Evolutionary conservation across 2,113 vertebrate genomes (phyloP).

Genomic region (Plecturocebus donacophilus): DNA sequence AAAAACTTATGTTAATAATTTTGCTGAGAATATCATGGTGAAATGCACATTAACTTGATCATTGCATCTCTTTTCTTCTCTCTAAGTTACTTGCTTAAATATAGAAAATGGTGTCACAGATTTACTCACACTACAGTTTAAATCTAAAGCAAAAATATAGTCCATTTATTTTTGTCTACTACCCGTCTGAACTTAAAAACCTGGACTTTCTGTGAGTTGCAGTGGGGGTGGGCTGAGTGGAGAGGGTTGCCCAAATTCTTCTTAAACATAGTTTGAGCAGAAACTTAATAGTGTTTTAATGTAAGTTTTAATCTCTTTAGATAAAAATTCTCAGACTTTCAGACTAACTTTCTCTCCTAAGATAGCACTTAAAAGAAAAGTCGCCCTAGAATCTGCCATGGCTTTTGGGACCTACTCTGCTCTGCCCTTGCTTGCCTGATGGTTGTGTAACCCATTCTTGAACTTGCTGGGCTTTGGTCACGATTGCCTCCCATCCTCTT

Average conservation of each 20-base stretch:
- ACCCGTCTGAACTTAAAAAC: background rate
- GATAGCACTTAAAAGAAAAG: background rate
- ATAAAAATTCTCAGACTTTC: background rate
- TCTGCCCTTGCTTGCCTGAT: background rate
- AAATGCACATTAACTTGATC: background rate
- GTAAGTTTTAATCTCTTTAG: background rate
- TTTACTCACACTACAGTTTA: background rate
- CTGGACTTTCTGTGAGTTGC: background rate
- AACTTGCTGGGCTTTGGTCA: background rate
- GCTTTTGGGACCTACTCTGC: background rate
- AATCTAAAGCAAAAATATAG: background rate
- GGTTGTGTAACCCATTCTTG: background rate
- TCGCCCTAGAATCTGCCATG: background rate
- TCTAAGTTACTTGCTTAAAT: background rate
- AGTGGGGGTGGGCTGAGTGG: too few relatives aligned
- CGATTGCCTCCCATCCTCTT: background rate
- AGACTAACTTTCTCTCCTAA: background rate
- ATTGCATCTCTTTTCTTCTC: background rate
- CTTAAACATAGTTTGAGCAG: constrained; percentile 4
- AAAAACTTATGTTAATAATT: background rate
- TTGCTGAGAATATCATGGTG: background rate
- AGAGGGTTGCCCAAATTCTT: background rate
- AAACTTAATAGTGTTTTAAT: background rate
- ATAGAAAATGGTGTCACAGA: background rate
- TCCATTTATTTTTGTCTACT: background rate